Evolutionary conservation across 2,797 vertebrate genomes (phyloP), one percentile per base, ranked within the genome.

Genomic region (Rhabdophis nuchalis): DNA sequence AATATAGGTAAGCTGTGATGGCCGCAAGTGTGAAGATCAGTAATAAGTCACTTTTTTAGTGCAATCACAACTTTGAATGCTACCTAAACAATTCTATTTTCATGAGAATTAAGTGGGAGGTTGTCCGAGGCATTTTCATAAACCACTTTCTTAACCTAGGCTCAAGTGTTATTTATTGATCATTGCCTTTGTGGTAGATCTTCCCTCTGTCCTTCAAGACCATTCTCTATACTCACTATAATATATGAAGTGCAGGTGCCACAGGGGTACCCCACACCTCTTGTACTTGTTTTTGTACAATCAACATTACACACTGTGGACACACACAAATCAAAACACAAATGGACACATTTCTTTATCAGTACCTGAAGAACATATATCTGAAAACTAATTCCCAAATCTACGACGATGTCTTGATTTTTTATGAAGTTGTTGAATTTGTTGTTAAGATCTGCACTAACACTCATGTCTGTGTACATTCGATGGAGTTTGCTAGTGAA

Each of bases 341-440:
- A 36, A 89, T 93, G 92, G 64, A 96, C 94, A 96, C 91, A 96
- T 90, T 89, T 46, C 56, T 56, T 64, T 95, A 97, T 97, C 61
- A 64, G 61, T 96, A 99, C 99, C 98, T 99, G 99, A 97, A 99
- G 98, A 97, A 99, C 99, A 57, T 99, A 99, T 96, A 99, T 99
- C 97, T 99, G 99, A 98, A 99, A 99, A 97, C 99, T 99, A 98
- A 99, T 99, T 92, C 99, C 99, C 96, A 99, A 98, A 97, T 99
- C 99, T 96, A 99, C 98, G 93, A 99, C 98, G 0, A 98, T 99
- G 96, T 99, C 99, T 97, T 99, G 99, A 85, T 98, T 99, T 98
- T 99, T 99, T 97, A 99, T 99, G 94, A 99, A 99, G 97, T 99
- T 99, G 98, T 99, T 99, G 97, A 99, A 99, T 96, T 99, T 99